Base-by-base conservation (phyloP, 2,888 invertebrate species). In the Nycteola revayana region DNA sequence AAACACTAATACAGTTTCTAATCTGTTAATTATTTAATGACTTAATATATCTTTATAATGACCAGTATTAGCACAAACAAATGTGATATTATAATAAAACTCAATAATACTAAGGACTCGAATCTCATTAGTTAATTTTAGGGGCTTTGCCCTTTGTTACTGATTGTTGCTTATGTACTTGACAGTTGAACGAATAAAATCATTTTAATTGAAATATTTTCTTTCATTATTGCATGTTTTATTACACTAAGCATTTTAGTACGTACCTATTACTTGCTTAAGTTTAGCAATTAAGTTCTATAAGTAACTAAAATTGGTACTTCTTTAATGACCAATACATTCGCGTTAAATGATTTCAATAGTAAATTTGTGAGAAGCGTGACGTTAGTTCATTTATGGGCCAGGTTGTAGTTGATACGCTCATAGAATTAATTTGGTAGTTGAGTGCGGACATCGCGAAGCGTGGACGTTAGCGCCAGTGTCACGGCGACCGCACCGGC, bases 401-500 rank as follows among this genome's bases (percentile, higher is more conserved):
- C 51, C 55, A 52, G 62, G 64, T 69, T 68, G 60, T 71, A 49
- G 49, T 60, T 60, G 52, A 56, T 64, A 80, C 83, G 84, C 71
- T 52, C 49, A 57, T 60, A 61, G 81, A 85, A 84, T 83, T 74
- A 78, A 80, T 81, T 68, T 73, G 58, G 49, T 46, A 54, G n/a
- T n/a, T n/a, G n/a, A n/a, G 44, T 36, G 26, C 31, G 31, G 40
- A 14, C 14, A 46, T 52, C 44, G 44, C 36, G 41, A 34, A 33
- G 30, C 25, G 26, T 10, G 36, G 41, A 42, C 38, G 49, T 33
- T 21, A 52, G 42, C 42, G 53, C 43, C 54, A 59, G 49, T 51
- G 36, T 52, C 51, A 45, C 10, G 31, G 41, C 36, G 25, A 20
- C 44, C 28, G 41, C 60, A 45, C 50, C 47, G 42, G 57, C 52